Evolutionary conservation across 35 echinoderm and acorn worm genomes (phyloP).

Genomic region (Diadema setosum): DNA sequence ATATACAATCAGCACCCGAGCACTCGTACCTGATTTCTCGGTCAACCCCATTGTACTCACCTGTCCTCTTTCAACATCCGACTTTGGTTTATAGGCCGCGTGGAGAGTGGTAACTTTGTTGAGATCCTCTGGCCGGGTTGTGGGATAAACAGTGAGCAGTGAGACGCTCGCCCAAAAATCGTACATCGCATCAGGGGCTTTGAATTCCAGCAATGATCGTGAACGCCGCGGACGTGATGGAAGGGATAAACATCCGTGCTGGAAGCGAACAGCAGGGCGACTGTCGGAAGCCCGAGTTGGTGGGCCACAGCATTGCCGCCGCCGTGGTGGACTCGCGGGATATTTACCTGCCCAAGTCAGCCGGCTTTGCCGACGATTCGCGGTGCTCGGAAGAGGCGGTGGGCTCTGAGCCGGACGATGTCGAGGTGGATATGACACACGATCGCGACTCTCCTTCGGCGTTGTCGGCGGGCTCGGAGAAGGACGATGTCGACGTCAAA

Average conservation of each 20-base stretch:
- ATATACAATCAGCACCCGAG: not conserved
- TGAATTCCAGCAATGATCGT: slow-evolving; percentile 17
- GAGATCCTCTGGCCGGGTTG: not conserved
- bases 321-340: not conserved
- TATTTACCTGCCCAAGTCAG: not conserved
- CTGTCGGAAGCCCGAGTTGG: not conserved
- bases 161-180: not conserved
- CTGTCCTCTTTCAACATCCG: not conserved
- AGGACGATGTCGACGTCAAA: not conserved
- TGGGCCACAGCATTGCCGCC: not conserved
- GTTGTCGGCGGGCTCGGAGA: slow-evolving; percentile 12
- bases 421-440: not conserved
- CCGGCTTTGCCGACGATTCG: not conserved
- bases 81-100: slow-evolving; percentile 5
- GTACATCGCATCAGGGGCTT: not conserved
- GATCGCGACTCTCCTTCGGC: not conserved
- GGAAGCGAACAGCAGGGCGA: not conserved
- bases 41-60: slow-evolving; percentile 21
- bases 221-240: slow-evolving; percentile 13
- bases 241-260: slow-evolving; percentile 20
- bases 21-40: not conserved
- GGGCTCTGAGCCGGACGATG: slow-evolving; percentile 2
- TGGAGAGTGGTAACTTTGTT: not conserved
- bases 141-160: slow-evolving; percentile 19
- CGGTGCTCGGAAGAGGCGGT: not conserved